Percentiles rank a stretch among this genome's conserved stretches.
phyloP scores from a whole-genome alignment of 1,140 invertebrate species.

The Eriocheir sinensis region DNA sequence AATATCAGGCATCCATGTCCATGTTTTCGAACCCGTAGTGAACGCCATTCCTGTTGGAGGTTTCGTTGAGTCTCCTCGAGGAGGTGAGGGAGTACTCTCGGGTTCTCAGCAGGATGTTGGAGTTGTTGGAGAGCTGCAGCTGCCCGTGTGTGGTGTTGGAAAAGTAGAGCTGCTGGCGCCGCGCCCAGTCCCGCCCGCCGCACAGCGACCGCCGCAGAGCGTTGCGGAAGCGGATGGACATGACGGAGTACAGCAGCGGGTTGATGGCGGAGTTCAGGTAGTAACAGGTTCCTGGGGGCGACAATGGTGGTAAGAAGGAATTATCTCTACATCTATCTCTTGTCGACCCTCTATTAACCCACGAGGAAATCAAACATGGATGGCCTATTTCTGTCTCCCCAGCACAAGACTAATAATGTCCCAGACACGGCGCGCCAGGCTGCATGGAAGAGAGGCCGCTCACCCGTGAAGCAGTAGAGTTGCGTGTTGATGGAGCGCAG shows the following conservation, averaged over 20 bases:
- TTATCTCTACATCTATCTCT: neutral
- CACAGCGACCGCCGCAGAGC: constrained; percentile 81
- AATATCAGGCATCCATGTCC: constrained; percentile 62
- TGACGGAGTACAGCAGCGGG: constrained; percentile 85
- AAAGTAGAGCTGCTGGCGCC: constrained; percentile 60
- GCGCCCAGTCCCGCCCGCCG: constrained; percentile 64
- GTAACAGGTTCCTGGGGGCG: constrained; percentile 88
- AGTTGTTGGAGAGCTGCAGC: constrained; percentile 57
- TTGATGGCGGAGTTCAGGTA: constrained; percentile 91
- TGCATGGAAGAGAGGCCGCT: neutral
- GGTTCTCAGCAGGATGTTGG: constrained; percentile 61
- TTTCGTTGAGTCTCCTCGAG: constrained; percentile 36
- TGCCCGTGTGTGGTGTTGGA: constrained; percentile 58
- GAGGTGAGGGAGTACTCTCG: constrained; percentile 54
- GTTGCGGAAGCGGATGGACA: constrained; percentile 85
- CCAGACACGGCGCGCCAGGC: neutral
- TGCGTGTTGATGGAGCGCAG: constrained; percentile 58
- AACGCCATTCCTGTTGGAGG: constrained; percentile 54
- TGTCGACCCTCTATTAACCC: neutral
- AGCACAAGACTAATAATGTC: neutral
- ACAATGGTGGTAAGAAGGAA: neutral
- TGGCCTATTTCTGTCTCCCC: neutral
- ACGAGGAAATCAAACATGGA: neutral
- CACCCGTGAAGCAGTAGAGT: constrained; percentile 64
- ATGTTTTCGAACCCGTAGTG: constrained; percentile 62